Conservation (phyloP, 2,113 vertebrate genomes). For the Falcunculus frontatus region DNA sequence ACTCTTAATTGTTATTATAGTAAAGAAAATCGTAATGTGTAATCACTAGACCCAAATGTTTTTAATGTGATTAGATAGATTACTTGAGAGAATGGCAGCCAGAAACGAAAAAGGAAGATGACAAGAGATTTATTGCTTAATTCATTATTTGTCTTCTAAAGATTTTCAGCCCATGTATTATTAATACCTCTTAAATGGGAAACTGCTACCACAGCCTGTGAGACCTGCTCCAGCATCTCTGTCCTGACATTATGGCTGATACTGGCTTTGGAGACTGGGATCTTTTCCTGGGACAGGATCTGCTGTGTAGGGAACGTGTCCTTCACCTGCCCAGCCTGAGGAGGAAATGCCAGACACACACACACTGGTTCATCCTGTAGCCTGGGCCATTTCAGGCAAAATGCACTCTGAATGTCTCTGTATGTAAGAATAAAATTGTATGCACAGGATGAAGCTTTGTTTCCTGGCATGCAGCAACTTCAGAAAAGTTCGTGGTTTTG, state of each 20-base stretch:
- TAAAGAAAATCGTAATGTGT: not conserved
- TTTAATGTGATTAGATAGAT: not conserved
- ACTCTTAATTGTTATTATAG: not conserved
- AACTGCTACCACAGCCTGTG: not conserved
- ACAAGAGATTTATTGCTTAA: not conserved
- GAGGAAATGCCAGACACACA: not conserved
- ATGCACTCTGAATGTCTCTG: not conserved
- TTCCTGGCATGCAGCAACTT: not conserved
- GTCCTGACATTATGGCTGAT: not conserved
- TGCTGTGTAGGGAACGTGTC: not conserved
- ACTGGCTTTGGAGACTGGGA: not conserved
- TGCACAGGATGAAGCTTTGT: not conserved
- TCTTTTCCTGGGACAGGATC: not conserved
- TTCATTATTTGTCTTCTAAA: not conserved
- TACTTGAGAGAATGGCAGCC: not conserved
- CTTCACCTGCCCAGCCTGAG: not conserved
- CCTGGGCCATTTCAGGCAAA: not conserved
- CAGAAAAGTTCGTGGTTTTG: not conserved
- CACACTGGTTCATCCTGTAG: accelerated
- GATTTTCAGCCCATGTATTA: not conserved
- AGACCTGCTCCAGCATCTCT: not conserved
- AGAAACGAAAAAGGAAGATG: not conserved
- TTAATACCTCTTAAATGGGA: not conserved
- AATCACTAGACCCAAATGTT: not conserved
- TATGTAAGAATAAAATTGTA: not conserved